phyloP scores from a whole-genome alignment of 2,888 invertebrate genomes.

The Diplazon laetatorius region DNA sequence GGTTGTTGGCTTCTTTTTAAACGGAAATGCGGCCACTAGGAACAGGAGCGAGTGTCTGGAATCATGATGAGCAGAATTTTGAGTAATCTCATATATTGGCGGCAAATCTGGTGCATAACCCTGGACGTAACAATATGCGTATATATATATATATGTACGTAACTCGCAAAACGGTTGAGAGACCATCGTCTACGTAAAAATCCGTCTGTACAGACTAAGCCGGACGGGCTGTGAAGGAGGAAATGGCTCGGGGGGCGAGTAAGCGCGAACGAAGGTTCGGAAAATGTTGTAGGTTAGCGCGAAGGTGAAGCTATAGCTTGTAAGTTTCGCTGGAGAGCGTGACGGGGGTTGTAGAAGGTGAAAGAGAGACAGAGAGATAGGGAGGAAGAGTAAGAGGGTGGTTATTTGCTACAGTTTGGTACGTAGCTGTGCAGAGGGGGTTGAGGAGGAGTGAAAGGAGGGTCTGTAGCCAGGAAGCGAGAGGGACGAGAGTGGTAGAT shows the following conservation, averaged over 20 bases:
- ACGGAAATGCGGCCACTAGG: too few relatives aligned
- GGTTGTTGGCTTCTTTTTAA: too few relatives aligned
- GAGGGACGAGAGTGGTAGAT: slow-evolving; percentile 61
- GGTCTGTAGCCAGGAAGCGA: slow-evolving; percentile 54
- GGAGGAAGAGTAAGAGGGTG: slow-evolving; percentile 62
- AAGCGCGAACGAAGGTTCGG: slow-evolving; percentile 50
- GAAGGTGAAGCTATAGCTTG: slow-evolving; percentile 66
- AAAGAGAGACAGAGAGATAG: slow-evolving; percentile 54
- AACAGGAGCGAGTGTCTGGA: too few relatives aligned
- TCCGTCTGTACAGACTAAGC: slow-evolving; percentile 62
- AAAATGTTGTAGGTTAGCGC: slow-evolving; percentile 57
- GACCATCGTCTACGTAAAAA: slow-evolving; percentile 55
- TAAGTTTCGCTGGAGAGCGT: slow-evolving; percentile 81
- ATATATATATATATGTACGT: too few relatives aligned
- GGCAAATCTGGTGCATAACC: too few relatives aligned
- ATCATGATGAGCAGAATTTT: too few relatives aligned
- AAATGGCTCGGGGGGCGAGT: slow-evolving; percentile 54
- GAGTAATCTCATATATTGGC: too few relatives aligned
- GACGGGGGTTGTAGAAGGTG: slow-evolving; percentile 80
- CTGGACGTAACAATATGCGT: too few relatives aligned
- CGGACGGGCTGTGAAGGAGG: slow-evolving; percentile 63
- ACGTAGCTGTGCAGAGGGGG: slow-evolving; percentile 58
- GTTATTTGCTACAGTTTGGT: slow-evolving; percentile 63
- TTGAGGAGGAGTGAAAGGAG: slow-evolving; percentile 49
- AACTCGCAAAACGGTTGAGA: slow-evolving; percentile 39